Conservation (phyloP, 2,797 vertebrate genomes). For the Phoxinus dragarum region DNA sequence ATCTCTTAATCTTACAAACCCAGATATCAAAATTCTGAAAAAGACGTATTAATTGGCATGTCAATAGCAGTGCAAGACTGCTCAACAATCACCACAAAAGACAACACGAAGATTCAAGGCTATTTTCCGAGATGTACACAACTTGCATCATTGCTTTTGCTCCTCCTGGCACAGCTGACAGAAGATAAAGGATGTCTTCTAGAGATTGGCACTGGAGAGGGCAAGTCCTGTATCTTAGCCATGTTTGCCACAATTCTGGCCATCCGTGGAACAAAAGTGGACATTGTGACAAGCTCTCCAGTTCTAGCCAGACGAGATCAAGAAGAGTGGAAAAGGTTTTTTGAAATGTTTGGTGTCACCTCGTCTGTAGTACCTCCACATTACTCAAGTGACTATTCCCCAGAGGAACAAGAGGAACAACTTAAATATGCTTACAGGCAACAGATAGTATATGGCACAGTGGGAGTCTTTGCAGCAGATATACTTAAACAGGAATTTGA, state of each 20-base stretch:
- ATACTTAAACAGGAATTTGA: constrained; percentile 65
- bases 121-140: constrained; percentile 52
- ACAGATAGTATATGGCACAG: constrained; percentile 62
- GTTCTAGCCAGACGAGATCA: constrained; percentile 58
- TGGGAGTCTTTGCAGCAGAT: constrained; percentile 62
- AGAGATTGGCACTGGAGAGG: constrained; percentile 66
- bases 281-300: constrained; percentile 55
- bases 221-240: constrained; percentile 62
- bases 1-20: constrained; percentile 29
- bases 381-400: constrained; percentile 1
- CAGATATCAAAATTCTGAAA: constrained; percentile 22
- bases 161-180: constrained; percentile 52
- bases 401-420: constrained; percentile 24
- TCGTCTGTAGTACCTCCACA: constrained; percentile 61
- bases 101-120: constrained; percentile 10
- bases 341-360: constrained; percentile 58
- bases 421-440: constrained; percentile 55
- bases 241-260: constrained; percentile 63
- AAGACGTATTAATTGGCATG: constrained; percentile 26
- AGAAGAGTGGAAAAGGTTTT: constrained; percentile 62
- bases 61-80: constrained; percentile 45
- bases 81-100: constrained; percentile 10
- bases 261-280: constrained; percentile 58
- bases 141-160: constrained; percentile 47
- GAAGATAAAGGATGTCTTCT: constrained; percentile 59